Conservation (phyloP, 2,888 invertebrate genomes). For the Epinotia ramella region DNA sequence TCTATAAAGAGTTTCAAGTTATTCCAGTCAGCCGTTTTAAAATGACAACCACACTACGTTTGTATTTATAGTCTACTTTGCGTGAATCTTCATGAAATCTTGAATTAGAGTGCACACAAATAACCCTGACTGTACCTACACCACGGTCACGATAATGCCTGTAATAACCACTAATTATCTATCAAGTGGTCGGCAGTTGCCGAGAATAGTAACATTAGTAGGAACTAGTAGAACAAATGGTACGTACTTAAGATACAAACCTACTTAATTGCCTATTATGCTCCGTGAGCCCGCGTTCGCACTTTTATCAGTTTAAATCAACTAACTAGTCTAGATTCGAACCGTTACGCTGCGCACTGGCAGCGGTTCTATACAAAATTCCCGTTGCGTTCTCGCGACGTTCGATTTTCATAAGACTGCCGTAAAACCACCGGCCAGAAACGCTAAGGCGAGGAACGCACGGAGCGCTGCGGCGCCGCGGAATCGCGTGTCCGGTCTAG, state of each 20-base stretch:
- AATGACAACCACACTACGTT: too few relatives aligned
- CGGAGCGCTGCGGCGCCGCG: too few relatives aligned
- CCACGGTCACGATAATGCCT: conserved; percentile 1
- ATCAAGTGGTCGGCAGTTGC: neutral
- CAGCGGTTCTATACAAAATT: too few relatives aligned
- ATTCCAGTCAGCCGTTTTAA: too few relatives aligned
- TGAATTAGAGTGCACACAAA: neutral
- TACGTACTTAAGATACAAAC: conserved; percentile 1
- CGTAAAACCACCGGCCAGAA: too few relatives aligned
- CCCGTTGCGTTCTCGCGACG: too few relatives aligned
- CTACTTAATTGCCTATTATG: conserved; percentile 14
- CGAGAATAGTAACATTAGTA: conserved; percentile 5
- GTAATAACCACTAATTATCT: conserved; percentile 25
- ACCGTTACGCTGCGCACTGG: neutral
- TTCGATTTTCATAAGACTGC: too few relatives aligned
- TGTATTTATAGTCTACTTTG: too few relatives aligned
- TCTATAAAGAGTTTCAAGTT: too few relatives aligned
- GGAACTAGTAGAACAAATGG: conserved; percentile 12
- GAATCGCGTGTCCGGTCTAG: too few relatives aligned
- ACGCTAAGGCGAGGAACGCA: too few relatives aligned
- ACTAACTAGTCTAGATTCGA: conserved; percentile 1
- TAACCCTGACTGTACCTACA: neutral
- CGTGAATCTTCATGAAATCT: too few relatives aligned
- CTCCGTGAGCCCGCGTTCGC: neutral
- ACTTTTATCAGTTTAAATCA: conserved; percentile 9